Conservation (phyloP, 2,113 vertebrate species). For the Anguilla rostrata region DNA sequence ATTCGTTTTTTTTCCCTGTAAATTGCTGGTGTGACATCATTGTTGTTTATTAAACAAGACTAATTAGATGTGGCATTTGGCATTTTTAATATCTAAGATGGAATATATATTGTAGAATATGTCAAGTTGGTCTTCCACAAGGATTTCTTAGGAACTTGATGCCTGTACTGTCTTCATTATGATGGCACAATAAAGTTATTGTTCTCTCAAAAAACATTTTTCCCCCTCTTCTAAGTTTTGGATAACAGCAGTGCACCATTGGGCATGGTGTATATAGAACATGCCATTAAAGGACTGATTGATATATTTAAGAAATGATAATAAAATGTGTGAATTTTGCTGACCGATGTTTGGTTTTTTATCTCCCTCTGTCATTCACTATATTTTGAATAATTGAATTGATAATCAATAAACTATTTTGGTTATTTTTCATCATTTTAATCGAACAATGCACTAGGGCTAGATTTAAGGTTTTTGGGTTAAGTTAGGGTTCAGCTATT, state of each 20-base stretch:
- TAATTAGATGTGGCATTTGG: slow-evolving; percentile 49
- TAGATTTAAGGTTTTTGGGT: too few species aligned
- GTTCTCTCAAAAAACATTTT: slow-evolving; percentile 54
- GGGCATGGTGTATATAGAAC: slow-evolving; percentile 77
- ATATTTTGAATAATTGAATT: too few species aligned
- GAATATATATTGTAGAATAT: slow-evolving; percentile 63
- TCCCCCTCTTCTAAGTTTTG: slow-evolving; percentile 43
- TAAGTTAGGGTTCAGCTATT: too few species aligned
- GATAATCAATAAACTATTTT: too few species aligned
- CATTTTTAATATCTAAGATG: slow-evolving; percentile 72
- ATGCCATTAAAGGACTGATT: slow-evolving; percentile 77
- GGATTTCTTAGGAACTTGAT: slow-evolving; percentile 64
- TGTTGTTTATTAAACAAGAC: slow-evolving; percentile 62
- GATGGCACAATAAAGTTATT: slow-evolving; percentile 56
- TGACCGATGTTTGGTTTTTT: slow-evolving; percentile 58
- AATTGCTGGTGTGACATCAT: slow-evolving; percentile 68
- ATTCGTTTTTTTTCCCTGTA: slow-evolving; percentile 54
- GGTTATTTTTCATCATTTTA: too few species aligned
- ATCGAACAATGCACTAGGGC: too few species aligned
- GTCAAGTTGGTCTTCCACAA: slow-evolving; percentile 73
- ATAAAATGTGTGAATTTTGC: slow-evolving; percentile 92
- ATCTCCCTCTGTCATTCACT: slow-evolving; percentile 11
- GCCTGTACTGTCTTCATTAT: slow-evolving; percentile 67
- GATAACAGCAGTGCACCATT: slow-evolving; percentile 75
- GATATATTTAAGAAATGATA: slow-evolving; percentile 84